phyloP scores from a whole-genome alignment of 2,113 vertebrate genomes.

The Baryphthengus martii region DNA sequence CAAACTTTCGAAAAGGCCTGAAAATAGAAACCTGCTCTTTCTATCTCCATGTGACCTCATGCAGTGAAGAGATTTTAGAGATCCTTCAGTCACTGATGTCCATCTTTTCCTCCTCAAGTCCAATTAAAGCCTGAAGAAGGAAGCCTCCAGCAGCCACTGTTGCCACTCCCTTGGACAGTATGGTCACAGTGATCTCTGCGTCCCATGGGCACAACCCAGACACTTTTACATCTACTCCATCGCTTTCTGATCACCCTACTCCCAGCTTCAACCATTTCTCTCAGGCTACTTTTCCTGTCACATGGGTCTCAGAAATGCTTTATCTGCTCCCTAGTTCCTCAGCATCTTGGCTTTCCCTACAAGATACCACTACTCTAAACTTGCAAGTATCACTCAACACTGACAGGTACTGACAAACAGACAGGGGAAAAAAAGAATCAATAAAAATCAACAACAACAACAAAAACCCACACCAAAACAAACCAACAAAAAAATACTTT shows the following conservation, averaged over 20 bases:
- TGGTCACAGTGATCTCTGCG: rapidly evolving
- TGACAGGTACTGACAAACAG: background rate
- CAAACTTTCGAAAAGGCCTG: background rate
- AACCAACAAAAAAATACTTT: background rate
- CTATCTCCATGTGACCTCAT: background rate
- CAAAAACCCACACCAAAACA: too few species aligned
- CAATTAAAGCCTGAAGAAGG: background rate
- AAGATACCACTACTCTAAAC: background rate
- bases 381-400: background rate
- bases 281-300: background rate
- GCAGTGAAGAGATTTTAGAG: background rate
- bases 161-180: background rate
- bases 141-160: background rate
- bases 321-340: background rate
- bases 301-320: background rate
- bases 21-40: background rate
- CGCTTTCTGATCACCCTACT: background rate
- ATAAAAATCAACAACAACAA: background rate
- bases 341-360: background rate
- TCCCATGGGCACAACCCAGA: background rate
- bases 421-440: background rate
- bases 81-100: background rate
- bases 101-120: background rate
- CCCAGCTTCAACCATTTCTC: background rate
- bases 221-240: background rate